Percentiles rank a stretch among this genome's conserved stretches.
Conservation (phyloP, 2,888 invertebrate genomes). For the Perithous albicinctus region DNA sequence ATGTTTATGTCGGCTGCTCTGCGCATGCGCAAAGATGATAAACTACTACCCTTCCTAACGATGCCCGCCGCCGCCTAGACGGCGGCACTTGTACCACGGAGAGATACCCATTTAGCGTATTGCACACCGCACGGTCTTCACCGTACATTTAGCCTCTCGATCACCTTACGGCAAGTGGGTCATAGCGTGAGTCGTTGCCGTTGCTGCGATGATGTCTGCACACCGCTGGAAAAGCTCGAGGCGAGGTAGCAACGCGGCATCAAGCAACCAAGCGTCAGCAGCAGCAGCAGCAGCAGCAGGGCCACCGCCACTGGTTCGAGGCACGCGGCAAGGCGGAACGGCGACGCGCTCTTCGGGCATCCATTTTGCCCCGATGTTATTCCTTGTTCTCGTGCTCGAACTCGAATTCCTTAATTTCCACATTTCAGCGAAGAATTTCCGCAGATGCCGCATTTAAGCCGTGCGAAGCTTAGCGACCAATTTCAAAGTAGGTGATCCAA, state of each 20-base stretch:
- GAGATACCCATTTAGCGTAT: no score
- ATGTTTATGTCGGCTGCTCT: no score
- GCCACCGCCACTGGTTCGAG: conserved; percentile 45
- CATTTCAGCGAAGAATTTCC: no score
- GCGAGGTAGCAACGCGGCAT: conserved; percentile 47
- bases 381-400: neutral
- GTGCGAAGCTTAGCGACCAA: no score
- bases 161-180: conserved; percentile 22
- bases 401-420: conserved; percentile 7
- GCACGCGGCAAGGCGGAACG: conserved; percentile 43
- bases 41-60: no score
- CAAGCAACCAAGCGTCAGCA: conserved; percentile 15
- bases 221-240: conserved; percentile 45
- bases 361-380: conserved; percentile 48
- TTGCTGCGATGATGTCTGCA: conserved; percentile 11
- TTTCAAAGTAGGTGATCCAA: no score
- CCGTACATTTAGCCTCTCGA: conserved; percentile 7
- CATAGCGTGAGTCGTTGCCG: conserved; percentile 20
- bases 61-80: no score
- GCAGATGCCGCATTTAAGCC: no score
- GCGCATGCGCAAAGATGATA: no score
- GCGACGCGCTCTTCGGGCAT: conserved; percentile 38
- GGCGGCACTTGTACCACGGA: no score
- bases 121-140: neutral
- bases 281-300: conserved; percentile 30